Conservation (phyloP, 2,888 invertebrate species). For the Drosophila koepferae region DNA sequence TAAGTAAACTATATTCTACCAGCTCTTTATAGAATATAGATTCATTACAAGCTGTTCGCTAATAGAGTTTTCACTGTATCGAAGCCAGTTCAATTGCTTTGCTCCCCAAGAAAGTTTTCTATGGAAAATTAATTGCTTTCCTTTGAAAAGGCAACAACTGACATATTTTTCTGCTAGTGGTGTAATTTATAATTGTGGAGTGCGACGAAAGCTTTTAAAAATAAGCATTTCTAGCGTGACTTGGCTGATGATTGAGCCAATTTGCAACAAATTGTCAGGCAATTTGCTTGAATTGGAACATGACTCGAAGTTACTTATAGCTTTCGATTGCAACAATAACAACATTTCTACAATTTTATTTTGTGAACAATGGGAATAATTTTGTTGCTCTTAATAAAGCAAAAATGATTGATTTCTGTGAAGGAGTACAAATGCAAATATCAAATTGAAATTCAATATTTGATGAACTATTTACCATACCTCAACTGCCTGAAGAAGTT, state of each 20-base stretch:
- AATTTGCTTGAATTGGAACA: slow-evolving; percentile 30
- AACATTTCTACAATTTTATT: slow-evolving; percentile 21
- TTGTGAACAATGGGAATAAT: slow-evolving; percentile 9
- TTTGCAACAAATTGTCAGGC: slow-evolving; percentile 60
- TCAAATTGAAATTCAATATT: background rate
- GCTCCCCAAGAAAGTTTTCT: slow-evolving; percentile 41
- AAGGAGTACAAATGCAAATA: background rate
- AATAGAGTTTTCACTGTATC: background rate
- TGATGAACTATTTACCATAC: slow-evolving; percentile 12
- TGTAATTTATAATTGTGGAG: slow-evolving; percentile 48
- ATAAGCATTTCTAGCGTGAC: slow-evolving; percentile 31
- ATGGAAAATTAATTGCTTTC: slow-evolving; percentile 78
- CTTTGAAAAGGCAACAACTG: slow-evolving; percentile 62
- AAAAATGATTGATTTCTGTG: slow-evolving; percentile 65
- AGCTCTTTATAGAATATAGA: background rate
- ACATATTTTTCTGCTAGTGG: slow-evolving; percentile 50
- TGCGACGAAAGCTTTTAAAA: slow-evolving; percentile 31
- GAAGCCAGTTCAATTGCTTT: background rate
- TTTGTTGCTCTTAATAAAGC: slow-evolving; percentile 40
- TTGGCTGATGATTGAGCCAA: slow-evolving; percentile 51
- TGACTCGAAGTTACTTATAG: slow-evolving; percentile 4
- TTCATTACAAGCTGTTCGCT: no score
- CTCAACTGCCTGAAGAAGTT: slow-evolving; percentile 68
- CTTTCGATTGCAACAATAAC: background rate
- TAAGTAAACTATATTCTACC: background rate